phyloP scores from a whole-genome alignment of 2,113 vertebrate species.

The Poicephalus gulielmi region DNA sequence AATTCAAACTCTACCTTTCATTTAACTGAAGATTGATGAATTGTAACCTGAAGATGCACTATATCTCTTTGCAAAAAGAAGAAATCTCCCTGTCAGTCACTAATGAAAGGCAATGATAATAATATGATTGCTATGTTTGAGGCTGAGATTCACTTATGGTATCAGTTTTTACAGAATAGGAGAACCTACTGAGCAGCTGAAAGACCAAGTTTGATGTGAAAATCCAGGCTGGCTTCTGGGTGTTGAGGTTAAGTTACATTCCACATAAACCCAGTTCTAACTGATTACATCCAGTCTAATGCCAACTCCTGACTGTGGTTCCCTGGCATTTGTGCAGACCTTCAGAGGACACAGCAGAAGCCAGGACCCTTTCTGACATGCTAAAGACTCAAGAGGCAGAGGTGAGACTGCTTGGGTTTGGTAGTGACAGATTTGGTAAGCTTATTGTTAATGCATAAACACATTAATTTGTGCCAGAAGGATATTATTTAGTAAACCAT shows the following conservation, averaged over 20 bases:
- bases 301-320: not conserved
- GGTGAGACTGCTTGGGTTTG: not conserved
- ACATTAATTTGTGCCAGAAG: not conserved
- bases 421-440: not conserved
- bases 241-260: not conserved
- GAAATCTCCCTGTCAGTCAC: not conserved
- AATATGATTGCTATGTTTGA: not conserved
- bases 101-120: not conserved
- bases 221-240: not conserved
- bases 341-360: not conserved
- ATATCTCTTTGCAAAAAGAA: not conserved
- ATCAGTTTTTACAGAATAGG: not conserved
- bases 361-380: not conserved
- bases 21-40: not conserved
- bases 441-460: not conserved
- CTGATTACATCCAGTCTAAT: not conserved
- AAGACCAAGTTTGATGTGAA: not conserved
- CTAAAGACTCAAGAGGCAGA: not conserved
- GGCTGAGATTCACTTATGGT: not conserved
- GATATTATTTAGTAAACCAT: not conserved
- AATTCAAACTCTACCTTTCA: not conserved
- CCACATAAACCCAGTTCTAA: not conserved
- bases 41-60: not conserved
- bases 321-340: not conserved
- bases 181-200: not conserved